A percentile compares a stretch with the other conserved stretches of the same genome.
These are phyloP conservation scores for Cotesia glomerata DNA, from an alignment of 1,140 invertebrate genomes.

Conservation along the genomic window DNA sequence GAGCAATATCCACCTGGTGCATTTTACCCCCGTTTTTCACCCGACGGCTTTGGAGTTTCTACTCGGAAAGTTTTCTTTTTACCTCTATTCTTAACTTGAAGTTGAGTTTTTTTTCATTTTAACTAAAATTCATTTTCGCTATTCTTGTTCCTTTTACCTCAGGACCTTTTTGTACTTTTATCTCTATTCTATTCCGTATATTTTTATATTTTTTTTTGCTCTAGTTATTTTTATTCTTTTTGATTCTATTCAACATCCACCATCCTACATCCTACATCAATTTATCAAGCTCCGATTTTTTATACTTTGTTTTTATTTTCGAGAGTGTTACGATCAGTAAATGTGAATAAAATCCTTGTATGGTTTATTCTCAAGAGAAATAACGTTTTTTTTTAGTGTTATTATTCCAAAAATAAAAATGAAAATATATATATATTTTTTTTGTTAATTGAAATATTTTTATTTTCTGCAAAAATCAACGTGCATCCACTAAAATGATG, in stretches of 20 bases:
- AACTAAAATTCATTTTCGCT: no score
- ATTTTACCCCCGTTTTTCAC: no score
- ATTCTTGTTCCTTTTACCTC: no score
- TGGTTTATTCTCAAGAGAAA: slow-evolving; percentile 21
- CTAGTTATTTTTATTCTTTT: slow-evolving; percentile 29
- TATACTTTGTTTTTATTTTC: slow-evolving; percentile 3
- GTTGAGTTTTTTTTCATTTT: no score
- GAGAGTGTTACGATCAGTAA: slow-evolving; percentile 2
- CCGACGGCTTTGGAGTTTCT: no score
- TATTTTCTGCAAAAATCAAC: no score
- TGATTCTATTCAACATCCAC: slow-evolving; percentile 15
- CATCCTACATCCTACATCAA: not conserved
- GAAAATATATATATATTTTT: not conserved
- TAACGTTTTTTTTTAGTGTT: slow-evolving; percentile 7
- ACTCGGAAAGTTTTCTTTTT: no score
- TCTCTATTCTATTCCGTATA: slow-evolving; percentile 9
- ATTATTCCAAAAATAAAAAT: no score
- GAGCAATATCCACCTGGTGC: no score
- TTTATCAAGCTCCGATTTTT: slow-evolving; percentile 15
- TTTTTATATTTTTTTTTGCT: not conserved
- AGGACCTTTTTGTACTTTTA: not conserved
- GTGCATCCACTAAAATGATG: no score
- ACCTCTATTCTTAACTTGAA: no score
- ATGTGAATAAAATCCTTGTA: not conserved
- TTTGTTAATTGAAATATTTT: not conserved